Percentiles rank a stretch among this genome's conserved stretches.
These are phyloP conservation scores for Caenorhabditis doughertyi DNA, from an alignment of 2,888 invertebrate species.

Conservation along the genomic window DNA sequence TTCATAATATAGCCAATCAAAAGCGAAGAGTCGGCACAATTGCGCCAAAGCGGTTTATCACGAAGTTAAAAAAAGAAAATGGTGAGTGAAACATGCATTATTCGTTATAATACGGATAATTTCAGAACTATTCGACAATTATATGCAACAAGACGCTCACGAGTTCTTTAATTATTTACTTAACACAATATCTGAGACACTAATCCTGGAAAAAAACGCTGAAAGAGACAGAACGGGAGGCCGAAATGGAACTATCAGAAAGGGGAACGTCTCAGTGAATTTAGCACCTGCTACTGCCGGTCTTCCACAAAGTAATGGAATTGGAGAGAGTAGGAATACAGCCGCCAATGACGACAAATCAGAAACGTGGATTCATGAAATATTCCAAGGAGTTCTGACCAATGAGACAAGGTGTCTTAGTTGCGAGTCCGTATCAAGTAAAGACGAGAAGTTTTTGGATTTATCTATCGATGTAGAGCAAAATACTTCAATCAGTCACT, in stretches of 20 bases:
- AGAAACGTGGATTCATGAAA: slow-evolving; percentile 97
- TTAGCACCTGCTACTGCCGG: slow-evolving; percentile 48
- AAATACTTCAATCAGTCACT: slow-evolving; percentile 99
- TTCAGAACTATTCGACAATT: slow-evolving; percentile 98
- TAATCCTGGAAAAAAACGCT: slow-evolving; percentile 84
- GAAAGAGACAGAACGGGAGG: slow-evolving; percentile 52
- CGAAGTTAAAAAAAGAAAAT: slow-evolving; percentile 97
- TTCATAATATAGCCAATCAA: slow-evolving; percentile 99
- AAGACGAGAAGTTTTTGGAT: slow-evolving; percentile 99
- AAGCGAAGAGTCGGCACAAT: slow-evolving; percentile 99
- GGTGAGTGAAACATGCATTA: slow-evolving; percentile 85
- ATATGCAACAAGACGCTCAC: slow-evolving; percentile 98
- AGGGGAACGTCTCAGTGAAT: slow-evolving; percentile 60
- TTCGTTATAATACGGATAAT: not conserved
- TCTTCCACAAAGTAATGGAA: slow-evolving; percentile 23
- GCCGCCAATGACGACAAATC: slow-evolving; percentile 19
- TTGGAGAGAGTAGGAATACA: not conserved
- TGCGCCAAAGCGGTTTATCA: slow-evolving; percentile 99
- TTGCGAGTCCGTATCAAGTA: slow-evolving; percentile 99
- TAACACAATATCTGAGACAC: slow-evolving; percentile 98
- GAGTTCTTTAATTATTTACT: slow-evolving; percentile 99
- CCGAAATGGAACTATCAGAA: slow-evolving; percentile 66
- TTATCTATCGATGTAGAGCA: slow-evolving; percentile 99
- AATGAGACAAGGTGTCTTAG: slow-evolving; percentile 99
- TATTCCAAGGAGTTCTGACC: slow-evolving; percentile 99